These are phyloP conservation scores for Eupithecia subumbrata DNA, from an alignment of 2,888 invertebrate genomes.

Conservation along the genomic window DNA sequence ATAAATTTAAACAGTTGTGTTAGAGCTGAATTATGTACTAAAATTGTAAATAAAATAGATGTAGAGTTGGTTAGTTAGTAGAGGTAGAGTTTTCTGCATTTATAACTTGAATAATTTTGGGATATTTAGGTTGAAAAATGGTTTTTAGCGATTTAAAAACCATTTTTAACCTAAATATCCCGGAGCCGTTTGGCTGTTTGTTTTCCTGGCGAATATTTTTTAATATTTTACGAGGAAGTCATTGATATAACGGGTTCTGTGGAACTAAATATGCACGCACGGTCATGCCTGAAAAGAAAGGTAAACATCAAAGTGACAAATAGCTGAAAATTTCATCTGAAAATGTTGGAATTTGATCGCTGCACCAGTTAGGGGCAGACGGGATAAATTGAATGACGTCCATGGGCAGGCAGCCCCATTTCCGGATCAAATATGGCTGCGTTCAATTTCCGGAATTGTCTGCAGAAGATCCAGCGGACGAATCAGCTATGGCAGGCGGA, in stretches of 20 bases:
- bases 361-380: conserved; percentile 28
- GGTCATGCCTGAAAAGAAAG: neutral
- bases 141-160: too few relatives aligned
- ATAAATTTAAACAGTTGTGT: conserved; percentile 5
- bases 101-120: neutral
- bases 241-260: neutral
- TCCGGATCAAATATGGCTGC: conserved; percentile 81
- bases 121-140: neutral
- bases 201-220: neutral
- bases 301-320: neutral
- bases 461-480: conserved; percentile 54
- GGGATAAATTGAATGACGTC: conserved; percentile 49
- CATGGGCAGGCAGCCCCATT: conserved; percentile 59
- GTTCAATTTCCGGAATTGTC: conserved; percentile 78
- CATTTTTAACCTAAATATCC: too few relatives aligned
- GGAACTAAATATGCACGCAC: neutral
- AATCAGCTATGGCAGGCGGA: neutral
- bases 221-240: neutral
- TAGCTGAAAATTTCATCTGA: conserved; percentile 1
- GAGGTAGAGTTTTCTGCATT: neutral
- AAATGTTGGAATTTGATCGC: conserved; percentile 27
- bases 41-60: neutral
- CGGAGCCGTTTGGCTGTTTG: neutral
- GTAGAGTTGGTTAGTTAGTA: neutral
- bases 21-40: neutral